Evolutionary conservation across 2,888 invertebrate genomes (phyloP).

Genomic region (Stenotaenia linearis): DNA sequence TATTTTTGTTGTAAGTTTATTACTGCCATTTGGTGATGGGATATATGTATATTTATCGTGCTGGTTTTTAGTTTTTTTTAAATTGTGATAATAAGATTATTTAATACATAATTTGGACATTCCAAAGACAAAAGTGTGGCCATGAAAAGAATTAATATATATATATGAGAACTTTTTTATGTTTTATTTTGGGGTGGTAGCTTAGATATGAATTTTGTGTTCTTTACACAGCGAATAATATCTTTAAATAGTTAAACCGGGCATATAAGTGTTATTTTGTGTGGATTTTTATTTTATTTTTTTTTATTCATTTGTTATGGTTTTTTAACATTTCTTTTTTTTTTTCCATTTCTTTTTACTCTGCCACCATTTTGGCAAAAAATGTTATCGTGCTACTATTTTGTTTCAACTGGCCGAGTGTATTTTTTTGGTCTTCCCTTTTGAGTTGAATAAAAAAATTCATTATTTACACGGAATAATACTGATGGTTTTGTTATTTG

Average conservation of each 20-base stretch:
- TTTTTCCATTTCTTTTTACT: neutral
- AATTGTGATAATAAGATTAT: neutral
- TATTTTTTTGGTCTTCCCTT: slow-evolving; percentile 13
- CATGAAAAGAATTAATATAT: slow-evolving; percentile 16
- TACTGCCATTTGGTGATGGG: slow-evolving; percentile 15
- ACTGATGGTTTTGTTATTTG: neutral
- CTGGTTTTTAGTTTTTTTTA: slow-evolving; percentile 15
- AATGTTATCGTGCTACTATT: neutral
- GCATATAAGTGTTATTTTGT: neutral
- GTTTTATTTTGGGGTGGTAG: slow-evolving; percentile 13
- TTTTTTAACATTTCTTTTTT: neutral
- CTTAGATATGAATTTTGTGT: neutral
- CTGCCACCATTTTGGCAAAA: neutral
- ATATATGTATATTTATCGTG: slow-evolving; percentile 6
- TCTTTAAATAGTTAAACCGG: neutral
- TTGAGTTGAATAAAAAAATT: slow-evolving; percentile 9
- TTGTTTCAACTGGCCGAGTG: slow-evolving; percentile 5
- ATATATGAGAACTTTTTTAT: slow-evolving; percentile 5
- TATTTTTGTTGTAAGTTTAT: slow-evolving; percentile 17
- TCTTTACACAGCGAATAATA: neutral
- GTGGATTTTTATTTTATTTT: neutral
- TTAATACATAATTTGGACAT: slow-evolving; percentile 8
- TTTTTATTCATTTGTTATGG: neutral
- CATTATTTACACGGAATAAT: slow-evolving; percentile 23
- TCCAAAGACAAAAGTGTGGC: slow-evolving; percentile 17